Evolutionary conservation across 2,797 vertebrate genomes (phyloP), one percentile per base, ranked within the genome.

Genomic region (Tauraco hartlaubi): DNA sequence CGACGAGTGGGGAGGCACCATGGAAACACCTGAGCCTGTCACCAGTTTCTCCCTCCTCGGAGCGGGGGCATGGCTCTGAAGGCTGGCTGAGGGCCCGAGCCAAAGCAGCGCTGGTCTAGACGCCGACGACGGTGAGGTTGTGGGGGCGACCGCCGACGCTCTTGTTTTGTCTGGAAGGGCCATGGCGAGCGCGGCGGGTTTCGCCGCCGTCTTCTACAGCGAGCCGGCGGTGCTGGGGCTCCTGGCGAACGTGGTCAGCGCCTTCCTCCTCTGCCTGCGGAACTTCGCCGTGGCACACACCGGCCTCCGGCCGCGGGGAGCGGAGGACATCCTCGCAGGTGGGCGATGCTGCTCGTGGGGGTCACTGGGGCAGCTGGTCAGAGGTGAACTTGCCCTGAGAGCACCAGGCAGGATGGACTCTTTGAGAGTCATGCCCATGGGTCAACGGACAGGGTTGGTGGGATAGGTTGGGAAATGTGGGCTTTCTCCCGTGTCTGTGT

Each of bases 181-280:
- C 76, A 99, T 99, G 98, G 95, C 90, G 29, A 94, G 96, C 66
- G 12, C 79, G 11, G 96, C 89, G 22, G 98, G 98, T 2, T 99
- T 99, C 39, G 98, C 99, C 2, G 99, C 99, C 15, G 98, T 99
- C 95, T 99, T 99, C 90, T 99, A 99, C 94, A 98, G 99, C 2
- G 99, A 99, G 63, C 99, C 99, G 0, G 98, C 98, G 4, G 98
- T 98, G 67, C 96, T 99, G 76, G 99, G 99, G 33, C 98, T 99
- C 94, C 95, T 99, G 1, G 97, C 98, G 7, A 99, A 99, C 23
- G 99, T 99, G 63, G 98, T 99, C 93, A 99, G 99, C 33, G 99
- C 99, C 49, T 99, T 99, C 95, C 97, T 99, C 0, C 98, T 99
- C 35, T 98, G 99, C 86, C 97, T 99, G 76, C 99, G 99, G 86